Conservation (phyloP, 1,140 invertebrate genomes). For the Marisa cornuarietis region DNA sequence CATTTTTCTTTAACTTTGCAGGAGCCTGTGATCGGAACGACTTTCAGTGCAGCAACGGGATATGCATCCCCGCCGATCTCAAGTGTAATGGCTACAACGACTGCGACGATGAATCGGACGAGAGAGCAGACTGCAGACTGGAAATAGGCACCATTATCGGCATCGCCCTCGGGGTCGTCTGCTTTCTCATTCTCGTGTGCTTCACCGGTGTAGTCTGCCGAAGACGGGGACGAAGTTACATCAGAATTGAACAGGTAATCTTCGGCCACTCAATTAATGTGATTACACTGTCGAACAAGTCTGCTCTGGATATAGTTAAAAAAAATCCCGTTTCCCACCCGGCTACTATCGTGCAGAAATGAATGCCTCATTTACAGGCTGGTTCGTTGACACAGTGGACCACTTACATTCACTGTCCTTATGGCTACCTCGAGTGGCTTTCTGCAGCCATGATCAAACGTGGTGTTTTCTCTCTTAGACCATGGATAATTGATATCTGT, state of each 20-base stretch:
- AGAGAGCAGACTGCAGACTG: constrained; percentile 6
- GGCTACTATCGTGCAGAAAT: too few species aligned
- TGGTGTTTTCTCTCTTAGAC: too few species aligned
- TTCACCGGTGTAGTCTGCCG: background rate
- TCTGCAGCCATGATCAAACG: too few species aligned
- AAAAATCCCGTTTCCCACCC: too few species aligned
- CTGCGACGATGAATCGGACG: constrained; percentile 44
- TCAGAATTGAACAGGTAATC: background rate
- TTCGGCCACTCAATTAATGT: too few species aligned
- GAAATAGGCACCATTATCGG: constrained; percentile 19
- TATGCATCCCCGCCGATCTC: constrained; percentile 29
- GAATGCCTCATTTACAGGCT: too few species aligned
- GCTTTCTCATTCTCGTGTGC: background rate
- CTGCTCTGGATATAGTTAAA: too few species aligned
- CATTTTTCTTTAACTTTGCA: background rate
- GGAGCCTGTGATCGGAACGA: constrained; percentile 15
- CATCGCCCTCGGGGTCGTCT: constrained; percentile 21
- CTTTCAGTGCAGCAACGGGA: constrained; percentile 32
- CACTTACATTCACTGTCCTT: too few species aligned
- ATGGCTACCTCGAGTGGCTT: too few species aligned
- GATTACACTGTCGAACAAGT: too few species aligned
- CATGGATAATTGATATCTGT: too few species aligned
- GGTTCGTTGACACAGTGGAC: too few species aligned
- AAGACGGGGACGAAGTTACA: background rate
- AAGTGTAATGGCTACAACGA: constrained; percentile 42